These are phyloP conservation scores for Brotula barbata DNA, from an alignment of 2,797 vertebrate genomes.

Conservation along the genomic window DNA sequence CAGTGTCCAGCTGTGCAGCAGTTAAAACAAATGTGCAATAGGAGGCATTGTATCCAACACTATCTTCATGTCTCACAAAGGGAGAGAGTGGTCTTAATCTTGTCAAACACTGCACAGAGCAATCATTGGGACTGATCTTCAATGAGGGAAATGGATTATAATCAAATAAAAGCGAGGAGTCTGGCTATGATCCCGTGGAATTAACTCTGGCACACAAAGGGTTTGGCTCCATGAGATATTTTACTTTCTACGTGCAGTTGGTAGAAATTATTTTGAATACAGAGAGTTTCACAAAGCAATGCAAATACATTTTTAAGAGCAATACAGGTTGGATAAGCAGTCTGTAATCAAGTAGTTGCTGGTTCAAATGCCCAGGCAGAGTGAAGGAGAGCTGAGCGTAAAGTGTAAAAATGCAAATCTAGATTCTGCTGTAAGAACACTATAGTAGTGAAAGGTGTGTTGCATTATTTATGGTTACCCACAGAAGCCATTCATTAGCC, in stretches of 20 bases:
- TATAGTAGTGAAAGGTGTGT: constrained; percentile 35
- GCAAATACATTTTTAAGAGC: background rate
- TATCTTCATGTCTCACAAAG: constrained; percentile 61
- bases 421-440: constrained; percentile 3
- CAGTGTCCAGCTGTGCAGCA: constrained; percentile 14
- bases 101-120: constrained; percentile 70
- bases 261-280: constrained; percentile 5
- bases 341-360: background rate
- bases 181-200: constrained; percentile 67
- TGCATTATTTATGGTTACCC: constrained; percentile 70
- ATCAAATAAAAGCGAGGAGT: constrained; percentile 69
- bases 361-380: background rate
- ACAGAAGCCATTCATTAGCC: constrained; percentile 68
- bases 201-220: constrained; percentile 54
- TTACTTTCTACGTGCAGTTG: constrained; percentile 18
- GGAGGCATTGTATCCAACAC: constrained; percentile 50
- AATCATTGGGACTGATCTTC: constrained; percentile 74
- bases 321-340: background rate
- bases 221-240: constrained; percentile 21
- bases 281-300: background rate
- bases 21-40: constrained; percentile 41
- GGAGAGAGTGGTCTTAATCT: constrained; percentile 65
- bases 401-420: background rate
- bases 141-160: constrained; percentile 74
- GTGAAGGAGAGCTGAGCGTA: background rate